Conservation (phyloP, 2,113 vertebrate genomes). For the Promerops cafer region DNA sequence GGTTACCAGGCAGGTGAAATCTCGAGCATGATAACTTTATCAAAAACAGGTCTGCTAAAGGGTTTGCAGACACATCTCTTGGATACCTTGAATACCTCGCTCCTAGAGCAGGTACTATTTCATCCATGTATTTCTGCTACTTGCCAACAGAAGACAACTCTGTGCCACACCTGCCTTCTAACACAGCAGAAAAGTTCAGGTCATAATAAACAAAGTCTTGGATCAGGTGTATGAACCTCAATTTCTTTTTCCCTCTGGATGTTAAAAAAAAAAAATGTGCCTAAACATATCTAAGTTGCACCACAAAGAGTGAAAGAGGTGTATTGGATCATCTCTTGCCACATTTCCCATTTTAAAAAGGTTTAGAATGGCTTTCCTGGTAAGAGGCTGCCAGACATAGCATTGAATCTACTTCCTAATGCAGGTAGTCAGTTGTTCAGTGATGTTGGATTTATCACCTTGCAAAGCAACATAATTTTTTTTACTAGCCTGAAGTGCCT, state of each 20-base stretch:
- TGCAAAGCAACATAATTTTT: not conserved
- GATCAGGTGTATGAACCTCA: not conserved
- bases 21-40: not conserved
- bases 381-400: not conserved
- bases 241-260: not conserved
- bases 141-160: not conserved
- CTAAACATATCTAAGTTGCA: rapidly evolving
- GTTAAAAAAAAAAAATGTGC: rapidly evolving
- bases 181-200: not conserved
- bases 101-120: not conserved
- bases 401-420: not conserved
- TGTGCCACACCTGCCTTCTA: not conserved
- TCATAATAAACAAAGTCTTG: not conserved
- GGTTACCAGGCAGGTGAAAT: not conserved
- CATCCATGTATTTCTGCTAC: not conserved
- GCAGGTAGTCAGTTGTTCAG: not conserved
- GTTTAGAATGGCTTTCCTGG: not conserved
- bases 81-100: not conserved
- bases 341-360: not conserved
- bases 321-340: not conserved
- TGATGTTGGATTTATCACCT: not conserved
- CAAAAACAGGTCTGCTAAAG: not conserved
- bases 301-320: not conserved
- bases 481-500: not conserved
- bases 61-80: not conserved